Base-by-base conservation (phyloP, 2,113 vertebrate species). In the Prionailurus bengalensis region DNA sequence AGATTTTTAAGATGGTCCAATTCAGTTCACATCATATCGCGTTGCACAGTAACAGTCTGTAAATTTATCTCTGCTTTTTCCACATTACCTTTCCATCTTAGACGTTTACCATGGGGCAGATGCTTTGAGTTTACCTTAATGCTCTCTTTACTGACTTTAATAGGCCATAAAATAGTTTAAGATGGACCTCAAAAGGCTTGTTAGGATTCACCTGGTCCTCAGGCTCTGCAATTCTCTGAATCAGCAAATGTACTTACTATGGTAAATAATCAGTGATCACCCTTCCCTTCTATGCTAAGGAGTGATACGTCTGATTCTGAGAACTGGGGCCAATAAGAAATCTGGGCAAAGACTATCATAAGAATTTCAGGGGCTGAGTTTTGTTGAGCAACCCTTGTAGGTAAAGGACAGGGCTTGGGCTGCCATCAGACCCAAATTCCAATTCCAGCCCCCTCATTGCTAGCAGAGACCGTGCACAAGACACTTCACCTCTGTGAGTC, bases 161-260 rank as follows among this genome's bases (percentile, higher is more conserved):
- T 76, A 93, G 78, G 94, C 95, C 96, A 29, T 97, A 97, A 99
- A 98, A 97, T 13, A 48, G 78, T 97, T 97, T 92, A 96, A 93
- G 89, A 97, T 80, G 74, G 96, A 48, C n/a, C 94, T 98, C 96
- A 95, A 95, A 97, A 94, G 85, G 88, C 66, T 94, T 80, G 81
- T 96, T 74, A 96, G 70, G 88, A 96, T 91, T 96, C 88, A 86
- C 92, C 93, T 94, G 88, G 84, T 94, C 92, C 86, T 94, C 33
- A 58, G 63, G 90, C 58, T 71, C 58, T 78, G 25, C 21, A 88
- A 78, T 73, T 61, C 79, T 95, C 71, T 76, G 48, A 89, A 80
- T 81, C 27, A 92, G 79, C 58, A 91, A 94, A 94, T 74, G 11
- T 48, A 66, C 82, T 93, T 51, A 70, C 45, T 45, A 39, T 4